Evolutionary conservation across 2,888 invertebrate species (phyloP).

Genomic region (Agonopterix alstromeriana): DNA sequence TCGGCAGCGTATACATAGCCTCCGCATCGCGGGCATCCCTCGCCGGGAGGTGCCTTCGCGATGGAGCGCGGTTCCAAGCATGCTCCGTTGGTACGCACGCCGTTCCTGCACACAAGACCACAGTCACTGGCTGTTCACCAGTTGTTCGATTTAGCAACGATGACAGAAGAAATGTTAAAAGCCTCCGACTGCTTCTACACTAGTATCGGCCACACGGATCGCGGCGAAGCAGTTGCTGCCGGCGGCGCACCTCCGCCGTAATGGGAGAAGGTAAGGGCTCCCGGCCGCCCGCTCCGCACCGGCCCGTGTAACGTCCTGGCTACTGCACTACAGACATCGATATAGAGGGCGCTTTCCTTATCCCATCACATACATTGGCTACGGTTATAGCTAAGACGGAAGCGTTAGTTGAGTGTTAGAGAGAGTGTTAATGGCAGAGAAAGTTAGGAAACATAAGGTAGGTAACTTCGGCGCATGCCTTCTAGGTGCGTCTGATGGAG

Average conservation of each 20-base stretch:
- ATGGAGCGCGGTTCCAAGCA: conserved; percentile 83
- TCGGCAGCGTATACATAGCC: conserved; percentile 94
- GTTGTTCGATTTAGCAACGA: conserved; percentile 44
- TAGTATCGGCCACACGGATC: conserved; percentile 56
- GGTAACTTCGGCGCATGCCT: conserved; percentile 48
- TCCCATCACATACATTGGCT: conserved; percentile 79
- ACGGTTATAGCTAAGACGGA: conserved; percentile 63
- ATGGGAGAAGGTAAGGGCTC: conserved; percentile 77
- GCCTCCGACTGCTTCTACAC: conserved; percentile 56
- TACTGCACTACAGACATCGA: conserved; percentile 54
- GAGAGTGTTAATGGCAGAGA: conserved; percentile 59
- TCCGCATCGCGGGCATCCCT: conserved; percentile 93
- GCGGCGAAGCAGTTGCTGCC: conserved; percentile 66
- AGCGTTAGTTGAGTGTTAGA: conserved; percentile 68
- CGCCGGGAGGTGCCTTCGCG: conserved; percentile 89
- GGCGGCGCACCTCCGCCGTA: conserved; percentile 77
- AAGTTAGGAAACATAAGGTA: conserved; percentile 56
- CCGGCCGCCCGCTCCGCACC: conserved; percentile 72
- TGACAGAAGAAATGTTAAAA: conserved; percentile 70
- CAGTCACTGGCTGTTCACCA: conserved; percentile 29
- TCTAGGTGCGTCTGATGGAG: conserved; percentile 59
- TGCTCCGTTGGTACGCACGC: conserved; percentile 77
- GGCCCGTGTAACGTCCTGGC: conserved; percentile 36
- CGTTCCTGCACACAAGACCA: conserved; percentile 44
- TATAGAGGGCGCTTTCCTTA: conserved; percentile 85